phyloP scores from a whole-genome alignment of 2,888 invertebrate genomes.

The Drosophila heteroneura region DNA sequence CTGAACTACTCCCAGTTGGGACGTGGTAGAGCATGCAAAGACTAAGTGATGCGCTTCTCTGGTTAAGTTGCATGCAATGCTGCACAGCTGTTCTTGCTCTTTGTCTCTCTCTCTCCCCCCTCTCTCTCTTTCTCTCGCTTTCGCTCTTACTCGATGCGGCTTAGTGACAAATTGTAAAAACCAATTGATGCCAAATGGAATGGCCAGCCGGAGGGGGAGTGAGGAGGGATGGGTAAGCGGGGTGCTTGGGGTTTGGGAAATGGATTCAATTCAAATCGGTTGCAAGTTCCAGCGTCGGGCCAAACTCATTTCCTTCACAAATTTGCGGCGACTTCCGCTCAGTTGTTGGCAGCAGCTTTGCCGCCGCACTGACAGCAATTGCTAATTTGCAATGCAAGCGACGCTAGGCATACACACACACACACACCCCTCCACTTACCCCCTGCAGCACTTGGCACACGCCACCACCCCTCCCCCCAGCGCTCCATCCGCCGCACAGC shows the following conservation, averaged over 20 bases:
- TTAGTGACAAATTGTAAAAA: constrained; percentile 56
- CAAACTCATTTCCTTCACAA: constrained; percentile 74
- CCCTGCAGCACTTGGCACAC: constrained; percentile 3
- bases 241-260: neutral
- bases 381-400: constrained; percentile 74
- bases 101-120: neutral
- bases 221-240: too few species aligned
- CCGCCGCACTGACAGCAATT: constrained; percentile 59
- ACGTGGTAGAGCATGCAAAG: constrained; percentile 5
- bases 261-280: constrained; percentile 20
- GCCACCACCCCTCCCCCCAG: neutral
- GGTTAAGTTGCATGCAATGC: neutral
- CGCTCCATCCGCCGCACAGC: neutral
- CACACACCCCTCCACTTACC: neutral
- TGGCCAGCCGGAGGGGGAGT: neutral
- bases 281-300: constrained; percentile 40
- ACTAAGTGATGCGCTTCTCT: constrained; percentile 9
- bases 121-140: neutral
- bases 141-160: constrained; percentile 1
- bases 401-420: constrained; percentile 8
- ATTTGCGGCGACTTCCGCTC: constrained; percentile 72
- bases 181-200: constrained; percentile 45
- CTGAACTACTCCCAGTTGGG: neutral
- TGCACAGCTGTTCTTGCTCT: constrained; percentile 13
- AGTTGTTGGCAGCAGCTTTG: constrained; percentile 33